phyloP scores from a whole-genome alignment of 2,113 vertebrate genomes.

The Triplophysa siluroides region DNA sequence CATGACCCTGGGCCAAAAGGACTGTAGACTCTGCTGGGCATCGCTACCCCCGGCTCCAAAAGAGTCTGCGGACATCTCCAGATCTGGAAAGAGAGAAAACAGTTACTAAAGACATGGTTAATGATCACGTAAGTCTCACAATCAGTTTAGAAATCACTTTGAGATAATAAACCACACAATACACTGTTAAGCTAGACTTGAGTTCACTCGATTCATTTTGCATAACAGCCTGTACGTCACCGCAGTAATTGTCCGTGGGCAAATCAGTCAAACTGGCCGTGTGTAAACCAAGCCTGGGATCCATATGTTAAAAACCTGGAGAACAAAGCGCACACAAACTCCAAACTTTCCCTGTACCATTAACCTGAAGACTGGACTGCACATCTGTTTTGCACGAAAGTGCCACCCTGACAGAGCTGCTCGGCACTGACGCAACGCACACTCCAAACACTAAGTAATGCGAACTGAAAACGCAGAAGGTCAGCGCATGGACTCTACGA shows the following conservation, averaged over 20 bases:
- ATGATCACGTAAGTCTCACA: background rate
- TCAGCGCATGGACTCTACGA: conserved; percentile 47
- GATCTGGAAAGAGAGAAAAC: conserved; percentile 35
- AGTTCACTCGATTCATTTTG: background rate
- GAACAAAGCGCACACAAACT: background rate
- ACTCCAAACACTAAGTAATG: conserved; percentile 36
- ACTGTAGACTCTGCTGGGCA: conserved; percentile 95
- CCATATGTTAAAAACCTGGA: conserved; percentile 26
- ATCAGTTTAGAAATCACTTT: background rate
- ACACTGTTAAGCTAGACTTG: background rate
- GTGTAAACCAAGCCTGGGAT: conserved; percentile 5
- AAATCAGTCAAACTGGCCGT: background rate
- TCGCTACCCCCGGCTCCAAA: conserved; percentile 87
- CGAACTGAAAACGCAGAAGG: conserved; percentile 44
- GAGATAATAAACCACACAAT: background rate
- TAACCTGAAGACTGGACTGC: conserved; percentile 19
- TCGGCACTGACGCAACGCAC: conserved; percentile 7
- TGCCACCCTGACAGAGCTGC: background rate
- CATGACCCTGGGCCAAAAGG: conserved; percentile 98
- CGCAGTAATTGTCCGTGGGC: background rate
- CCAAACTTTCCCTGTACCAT: background rate
- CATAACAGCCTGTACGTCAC: background rate
- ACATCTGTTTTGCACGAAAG: conserved; percentile 16
- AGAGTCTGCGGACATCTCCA: conserved; percentile 88
- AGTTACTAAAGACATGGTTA: background rate